A percentile compares a stretch with the other conserved stretches of the same genome.
These are phyloP conservation scores for Euwallacea similis DNA, from an alignment of 1,140 invertebrate genomes.

Conservation along the genomic window DNA sequence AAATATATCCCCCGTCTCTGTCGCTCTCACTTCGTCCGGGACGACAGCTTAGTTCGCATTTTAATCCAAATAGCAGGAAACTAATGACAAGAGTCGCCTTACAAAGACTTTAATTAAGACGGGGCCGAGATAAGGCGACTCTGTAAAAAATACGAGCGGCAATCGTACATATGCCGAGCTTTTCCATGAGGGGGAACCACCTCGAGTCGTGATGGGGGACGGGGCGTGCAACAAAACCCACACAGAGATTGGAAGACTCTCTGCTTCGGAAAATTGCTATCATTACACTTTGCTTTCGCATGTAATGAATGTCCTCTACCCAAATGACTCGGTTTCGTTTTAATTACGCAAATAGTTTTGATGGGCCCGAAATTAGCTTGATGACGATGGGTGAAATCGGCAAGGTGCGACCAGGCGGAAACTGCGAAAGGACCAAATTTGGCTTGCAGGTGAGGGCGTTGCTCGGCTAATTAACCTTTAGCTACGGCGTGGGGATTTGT, in stretches of 20 bases:
- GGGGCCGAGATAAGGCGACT: slow-evolving; percentile 34
- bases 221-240: slow-evolving; percentile 43
- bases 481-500: no score
- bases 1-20: no score
- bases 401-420: no score
- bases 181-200: slow-evolving; percentile 14
- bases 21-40: not conserved
- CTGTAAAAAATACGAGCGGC: slow-evolving; percentile 31
- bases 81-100: slow-evolving; percentile 34
- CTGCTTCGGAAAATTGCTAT: slow-evolving; percentile 37
- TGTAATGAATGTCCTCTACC: slow-evolving; percentile 35
- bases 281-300: slow-evolving; percentile 35
- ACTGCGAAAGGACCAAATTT: no score
- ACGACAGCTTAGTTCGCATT: slow-evolving; percentile 18
- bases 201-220: not conserved
- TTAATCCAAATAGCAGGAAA: slow-evolving; percentile 36
- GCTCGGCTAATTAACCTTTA: no score
- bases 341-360: slow-evolving; percentile 26
- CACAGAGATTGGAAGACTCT: slow-evolving; percentile 32
- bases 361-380: no score
- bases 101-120: slow-evolving; percentile 39
- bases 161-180: slow-evolving; percentile 35
- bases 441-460: no score
- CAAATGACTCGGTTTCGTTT: slow-evolving; percentile 21
- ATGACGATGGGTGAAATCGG: no score